Percentiles rank a stretch among this genome's conserved stretches.
phyloP scores from a whole-genome alignment of 23 tunicate species.

The Pegea sp. region DNA sequence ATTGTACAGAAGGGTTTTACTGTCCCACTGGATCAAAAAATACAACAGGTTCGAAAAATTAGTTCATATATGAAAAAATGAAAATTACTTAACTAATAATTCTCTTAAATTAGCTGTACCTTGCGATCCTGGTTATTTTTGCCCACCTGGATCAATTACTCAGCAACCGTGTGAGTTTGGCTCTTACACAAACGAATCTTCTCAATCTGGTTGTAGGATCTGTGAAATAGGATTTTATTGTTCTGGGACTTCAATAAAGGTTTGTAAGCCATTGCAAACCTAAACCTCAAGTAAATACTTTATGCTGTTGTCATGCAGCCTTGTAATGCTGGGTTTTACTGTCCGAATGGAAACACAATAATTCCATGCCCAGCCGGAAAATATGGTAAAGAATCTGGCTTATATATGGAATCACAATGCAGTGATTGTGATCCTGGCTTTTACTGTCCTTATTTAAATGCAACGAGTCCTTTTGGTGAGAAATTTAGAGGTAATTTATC shows the following conservation, averaged over 20 bases:
- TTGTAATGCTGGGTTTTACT: conserved; percentile 74
- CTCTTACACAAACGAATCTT: conserved; percentile 21
- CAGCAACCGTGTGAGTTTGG: conserved; percentile 68
- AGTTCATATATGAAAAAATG: too few relatives aligned
- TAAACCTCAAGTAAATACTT: too few relatives aligned
- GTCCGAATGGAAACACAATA: too few relatives aligned
- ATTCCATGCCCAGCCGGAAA: too few relatives aligned
- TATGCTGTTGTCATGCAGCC: too few relatives aligned
- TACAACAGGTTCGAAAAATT: conserved; percentile 41
- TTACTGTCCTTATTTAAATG: conserved; percentile 40
- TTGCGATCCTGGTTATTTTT: conserved; percentile 75
- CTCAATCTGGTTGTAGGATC: conserved; percentile 19
- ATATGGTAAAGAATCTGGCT: too few relatives aligned
- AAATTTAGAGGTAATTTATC: neutral
- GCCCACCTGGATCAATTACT: conserved; percentile 50
- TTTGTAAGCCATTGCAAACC: conserved; percentile 2
- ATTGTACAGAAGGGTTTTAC: conserved; percentile 70
- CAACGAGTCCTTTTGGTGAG: conserved; percentile 1
- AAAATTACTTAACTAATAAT: too few relatives aligned
- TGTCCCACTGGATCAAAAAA: conserved; percentile 59
- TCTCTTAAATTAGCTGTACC: too few relatives aligned
- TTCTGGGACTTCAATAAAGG: conserved; percentile 55
- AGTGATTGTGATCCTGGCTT: neutral
- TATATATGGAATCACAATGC: too few relatives aligned
- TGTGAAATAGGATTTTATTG: conserved; percentile 79